These are phyloP conservation scores for Drosophila ezoana DNA, from an alignment of 2,888 invertebrate species.

Conservation along the genomic window DNA sequence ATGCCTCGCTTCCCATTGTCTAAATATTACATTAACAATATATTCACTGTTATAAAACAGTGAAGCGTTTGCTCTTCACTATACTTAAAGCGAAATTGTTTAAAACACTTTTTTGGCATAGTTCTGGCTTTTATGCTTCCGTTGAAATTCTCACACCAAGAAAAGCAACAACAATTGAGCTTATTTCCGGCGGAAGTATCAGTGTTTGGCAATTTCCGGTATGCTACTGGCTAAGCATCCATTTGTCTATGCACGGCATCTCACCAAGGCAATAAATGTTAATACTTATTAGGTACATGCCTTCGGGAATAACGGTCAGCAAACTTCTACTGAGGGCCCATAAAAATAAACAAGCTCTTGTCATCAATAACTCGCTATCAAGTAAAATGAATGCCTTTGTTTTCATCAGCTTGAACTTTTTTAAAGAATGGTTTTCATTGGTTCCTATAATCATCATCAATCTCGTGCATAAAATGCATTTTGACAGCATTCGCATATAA, in stretches of 20 bases:
- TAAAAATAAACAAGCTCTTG: background rate
- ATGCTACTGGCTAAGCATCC: constrained; percentile 37
- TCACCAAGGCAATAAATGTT: constrained; percentile 73
- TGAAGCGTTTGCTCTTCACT: background rate
- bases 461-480: constrained; percentile 60
- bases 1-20: no score
- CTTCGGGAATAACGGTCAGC: constrained; percentile 43
- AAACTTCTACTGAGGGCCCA: constrained; percentile 7
- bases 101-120: constrained; percentile 20
- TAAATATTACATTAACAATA: no score
- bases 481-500: constrained; percentile 74
- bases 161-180: constrained; percentile 67
- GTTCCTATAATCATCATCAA: constrained; percentile 63
- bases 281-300: constrained; percentile 75
- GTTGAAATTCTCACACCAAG: constrained; percentile 22
- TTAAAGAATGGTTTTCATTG: constrained; percentile 44
- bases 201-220: constrained; percentile 79
- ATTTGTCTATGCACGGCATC: constrained; percentile 49
- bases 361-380: constrained; percentile 60
- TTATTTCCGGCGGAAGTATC: constrained; percentile 80
- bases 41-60: no score
- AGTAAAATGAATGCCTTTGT: constrained; percentile 44
- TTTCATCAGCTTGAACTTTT: background rate
- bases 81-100: constrained; percentile 9
- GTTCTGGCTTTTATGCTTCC: constrained; percentile 1